Percentiles rank a stretch among this genome's conserved stretches.
These are phyloP conservation scores for Amblyteles armatorius DNA, from an alignment of 2,888 invertebrate species.

Conservation along the genomic window DNA sequence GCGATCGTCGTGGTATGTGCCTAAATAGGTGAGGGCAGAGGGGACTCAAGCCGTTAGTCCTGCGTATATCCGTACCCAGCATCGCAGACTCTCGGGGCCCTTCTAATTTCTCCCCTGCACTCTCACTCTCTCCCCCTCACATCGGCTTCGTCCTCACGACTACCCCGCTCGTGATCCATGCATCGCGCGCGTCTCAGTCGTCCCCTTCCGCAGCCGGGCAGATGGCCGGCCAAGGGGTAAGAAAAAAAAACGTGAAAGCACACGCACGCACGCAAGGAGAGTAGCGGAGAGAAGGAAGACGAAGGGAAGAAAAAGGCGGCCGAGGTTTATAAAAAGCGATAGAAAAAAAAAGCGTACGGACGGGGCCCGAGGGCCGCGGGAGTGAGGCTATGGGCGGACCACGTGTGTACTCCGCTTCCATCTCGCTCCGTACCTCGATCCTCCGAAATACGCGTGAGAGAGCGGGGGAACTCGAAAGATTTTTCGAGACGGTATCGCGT, in stretches of 20 bases:
- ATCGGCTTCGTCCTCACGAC: constrained; percentile 49
- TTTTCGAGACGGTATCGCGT: constrained; percentile 69
- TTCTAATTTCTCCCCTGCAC: constrained; percentile 61
- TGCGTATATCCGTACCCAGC: constrained; percentile 58
- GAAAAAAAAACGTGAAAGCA: constrained; percentile 81
- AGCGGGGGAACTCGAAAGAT: constrained; percentile 50
- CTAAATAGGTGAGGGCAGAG: constrained; percentile 46
- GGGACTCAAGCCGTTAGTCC: constrained; percentile 81
- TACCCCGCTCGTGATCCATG: constrained; percentile 66
- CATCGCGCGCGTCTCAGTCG: constrained; percentile 78
- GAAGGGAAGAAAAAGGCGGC: constrained; percentile 67
- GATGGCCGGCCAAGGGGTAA: constrained; percentile 86
- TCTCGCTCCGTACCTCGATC: constrained; percentile 37
- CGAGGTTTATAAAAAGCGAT: constrained; percentile 82
- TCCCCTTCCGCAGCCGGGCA: constrained; percentile 85
- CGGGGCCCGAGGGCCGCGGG: constrained; percentile 73
- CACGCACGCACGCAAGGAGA: constrained; percentile 73
- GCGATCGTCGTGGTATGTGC: constrained; percentile 32
- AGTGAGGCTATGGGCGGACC: constrained; percentile 74
- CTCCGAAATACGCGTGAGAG: constrained; percentile 62
- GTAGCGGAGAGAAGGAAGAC: constrained; percentile 65
- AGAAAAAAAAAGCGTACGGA: constrained; percentile 75
- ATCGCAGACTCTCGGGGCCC: constrained; percentile 51
- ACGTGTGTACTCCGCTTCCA: constrained; percentile 77
- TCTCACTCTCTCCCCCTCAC: constrained; percentile 60